Evolutionary conservation across 2,888 invertebrate genomes (phyloP), one percentile per base, ranked within the genome.

Genomic region (Drosophila subquinaria): DNA sequence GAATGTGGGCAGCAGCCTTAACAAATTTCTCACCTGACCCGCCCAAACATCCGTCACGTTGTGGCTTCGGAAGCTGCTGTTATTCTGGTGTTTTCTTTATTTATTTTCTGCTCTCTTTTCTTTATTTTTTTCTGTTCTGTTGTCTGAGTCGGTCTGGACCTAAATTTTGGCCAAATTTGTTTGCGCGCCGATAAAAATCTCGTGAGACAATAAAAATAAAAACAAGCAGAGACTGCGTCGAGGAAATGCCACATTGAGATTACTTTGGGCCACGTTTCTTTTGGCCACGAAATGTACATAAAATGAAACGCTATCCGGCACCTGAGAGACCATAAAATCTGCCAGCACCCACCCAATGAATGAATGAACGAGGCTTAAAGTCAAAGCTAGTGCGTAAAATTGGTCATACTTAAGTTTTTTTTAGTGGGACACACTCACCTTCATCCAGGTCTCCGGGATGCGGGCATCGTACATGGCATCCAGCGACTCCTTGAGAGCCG

Each of bases 391-490:
- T 67, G 38, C 23, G 62, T 60, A 48, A 65, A 73, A 69, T 66
- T 52, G 60, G 60, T 59, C 66, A 38, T 61, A 56, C 30, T 30
- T 30, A 30, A 8, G 6, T 1, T 30, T 8, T 56, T n/a, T 55
- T 70, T 59, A 17, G 47, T 38, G 3, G 30, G 17, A 59, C 9
- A 48, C n/a, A 61, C 85, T 75, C 83, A 96, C 97, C 95, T 97
- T 98, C 88, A 96, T 95, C 98, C 99, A 99, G 69, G 95, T 95
- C 69, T 96, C 96, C 0, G 99, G 99, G 78, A 99, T 97, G 72
- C 98, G 94, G 2, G 98, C 98, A 92, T 99, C 98, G 91, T 98
- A 98, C 97, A 99, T 98, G 13, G 98, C 97, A 92, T 99, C 98
- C 38, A 99, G 93, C 0, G 98, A 97, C 81, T 97, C 96, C 70